Base-by-base conservation (phyloP, 2,113 vertebrate genomes). In the Laterallus jamaicensis region DNA sequence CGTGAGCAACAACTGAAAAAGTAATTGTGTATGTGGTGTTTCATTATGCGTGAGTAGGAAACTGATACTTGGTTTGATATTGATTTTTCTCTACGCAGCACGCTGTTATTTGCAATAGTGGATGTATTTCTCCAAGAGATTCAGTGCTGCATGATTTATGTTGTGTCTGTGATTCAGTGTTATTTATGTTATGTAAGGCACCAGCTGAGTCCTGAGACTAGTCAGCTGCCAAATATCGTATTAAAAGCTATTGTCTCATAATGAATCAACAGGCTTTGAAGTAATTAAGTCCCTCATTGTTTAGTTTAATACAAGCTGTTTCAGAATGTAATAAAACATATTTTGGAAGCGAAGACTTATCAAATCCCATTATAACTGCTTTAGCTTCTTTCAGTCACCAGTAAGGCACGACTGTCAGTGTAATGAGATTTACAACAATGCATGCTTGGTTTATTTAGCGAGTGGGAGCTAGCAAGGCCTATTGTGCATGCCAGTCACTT, bases 201-300 rank as follows among this genome's bases (percentile, higher is more conserved):
- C 49, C 81, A 96, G 58, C 82, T 89, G 88, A 97, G 86, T 75
- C 44, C 92, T 93, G 76, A 88, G 56, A 91, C 93, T 74, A 95
- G 32, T 95, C 87, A 85, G 74, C 59, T 92, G 91, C 76, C 91
- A 91, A 96, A 88, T 86, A 94, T 29, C 24, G 0, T 63, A 63
- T 92, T 97, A 92, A 93, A 97, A 70, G 26, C 68, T 92, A 90
- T 94, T 96, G 94, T 97, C 47, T 95, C 60, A 73, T 78, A 96
- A 94, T 81, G 40, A 92, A 96, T 80, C 93, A 96, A 88, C 44
- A 95, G 79, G 15, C 63, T 96, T 96, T 94, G 42, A 93, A 89
- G 62, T 91, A 93, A 97, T 97, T 96, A 97, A 92, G 67, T 88
- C 63, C 35, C 44, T 94, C 44, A 88, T 93, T 97, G 55, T 92